These are phyloP conservation scores for Pegea sp. DNA, from an alignment of 23 tunicate genomes.

Conservation along the genomic window DNA sequence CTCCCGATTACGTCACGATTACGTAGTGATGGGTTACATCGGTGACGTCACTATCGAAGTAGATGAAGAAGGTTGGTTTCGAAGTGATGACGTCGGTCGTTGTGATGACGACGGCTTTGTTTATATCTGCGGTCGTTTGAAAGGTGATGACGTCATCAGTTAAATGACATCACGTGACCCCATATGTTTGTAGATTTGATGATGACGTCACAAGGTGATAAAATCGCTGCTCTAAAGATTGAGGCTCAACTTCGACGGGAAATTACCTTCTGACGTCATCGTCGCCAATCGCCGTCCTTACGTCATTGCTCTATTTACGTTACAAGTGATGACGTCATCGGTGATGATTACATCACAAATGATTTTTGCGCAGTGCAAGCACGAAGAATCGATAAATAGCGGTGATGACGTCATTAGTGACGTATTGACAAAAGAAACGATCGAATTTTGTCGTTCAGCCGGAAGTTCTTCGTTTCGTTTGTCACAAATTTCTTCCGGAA, in stretches of 20 bases:
- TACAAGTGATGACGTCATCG: constrained; percentile 5
- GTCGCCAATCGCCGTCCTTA: constrained; percentile 11
- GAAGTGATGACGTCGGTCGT: constrained; percentile 15
- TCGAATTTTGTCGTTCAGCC: too few relatives aligned
- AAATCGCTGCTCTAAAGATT: constrained; percentile 12
- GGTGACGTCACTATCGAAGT: constrained; percentile 4
- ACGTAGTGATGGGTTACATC: constrained; percentile 37
- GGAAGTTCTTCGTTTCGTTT: not conserved
- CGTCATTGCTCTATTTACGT: constrained; percentile 7
- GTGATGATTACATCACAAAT: too few relatives aligned
- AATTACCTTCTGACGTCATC: constrained; percentile 8
- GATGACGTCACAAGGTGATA: constrained; percentile 30
- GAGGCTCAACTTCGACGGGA: constrained; percentile 9
- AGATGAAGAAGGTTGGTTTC: constrained; percentile 29
- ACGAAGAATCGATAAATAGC: too few relatives aligned
- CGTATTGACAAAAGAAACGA: too few relatives aligned
- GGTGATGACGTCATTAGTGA: too few relatives aligned
- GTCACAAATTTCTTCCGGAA: not conserved
- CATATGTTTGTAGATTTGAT: constrained; percentile 14
- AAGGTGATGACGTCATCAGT: constrained; percentile 6
- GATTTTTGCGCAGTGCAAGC: too few relatives aligned
- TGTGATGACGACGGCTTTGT: constrained; percentile 13
- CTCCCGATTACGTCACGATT: too few relatives aligned
- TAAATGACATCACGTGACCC: not conserved
- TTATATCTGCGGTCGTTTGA: constrained; percentile 15